These are phyloP conservation scores for Papilio protenor DNA, from an alignment of 2,888 invertebrate genomes.

Conservation along the genomic window DNA sequence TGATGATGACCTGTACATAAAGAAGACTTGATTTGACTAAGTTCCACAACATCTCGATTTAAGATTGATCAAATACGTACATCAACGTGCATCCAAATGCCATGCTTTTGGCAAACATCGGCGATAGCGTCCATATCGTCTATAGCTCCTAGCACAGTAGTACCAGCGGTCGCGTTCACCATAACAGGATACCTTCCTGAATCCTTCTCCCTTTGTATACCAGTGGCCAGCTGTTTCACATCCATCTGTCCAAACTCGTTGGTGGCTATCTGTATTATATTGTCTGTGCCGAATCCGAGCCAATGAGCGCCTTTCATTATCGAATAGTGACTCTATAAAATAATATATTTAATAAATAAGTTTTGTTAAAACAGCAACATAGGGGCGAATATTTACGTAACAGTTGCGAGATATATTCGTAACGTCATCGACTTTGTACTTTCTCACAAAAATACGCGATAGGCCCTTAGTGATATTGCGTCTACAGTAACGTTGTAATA, in stretches of 20 bases:
- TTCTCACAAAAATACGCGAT: no score
- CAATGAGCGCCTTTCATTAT: slow-evolving; percentile 91
- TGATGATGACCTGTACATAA: no score
- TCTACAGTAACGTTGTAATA: background rate
- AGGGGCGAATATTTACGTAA: no score
- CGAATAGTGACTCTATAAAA: slow-evolving; percentile 90
- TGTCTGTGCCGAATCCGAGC: slow-evolving; percentile 93
- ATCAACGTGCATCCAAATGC: slow-evolving; percentile 93
- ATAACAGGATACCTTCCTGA: slow-evolving; percentile 86
- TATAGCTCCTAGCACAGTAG: slow-evolving; percentile 93
- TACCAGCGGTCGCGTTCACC: slow-evolving; percentile 91
- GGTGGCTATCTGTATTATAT: slow-evolving; percentile 86
- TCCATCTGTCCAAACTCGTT: slow-evolving; percentile 88
- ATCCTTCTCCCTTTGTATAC: slow-evolving; percentile 77
- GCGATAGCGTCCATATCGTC: slow-evolving; percentile 89
- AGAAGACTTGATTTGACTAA: background rate
- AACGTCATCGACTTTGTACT: no score
- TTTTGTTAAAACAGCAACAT: background rate
- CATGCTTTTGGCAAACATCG: slow-evolving; percentile 86
- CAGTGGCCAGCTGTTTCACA: slow-evolving; percentile 83
- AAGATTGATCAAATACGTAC: slow-evolving; percentile 73
- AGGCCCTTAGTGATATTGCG: background rate
- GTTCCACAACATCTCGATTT: background rate
- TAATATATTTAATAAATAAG: background rate
- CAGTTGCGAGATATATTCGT: no score